A percentile compares a stretch with the other conserved stretches of the same genome.
Evolutionary conservation across 1,140 invertebrate species (phyloP).

Genomic region (Papilio machaon): DNA sequence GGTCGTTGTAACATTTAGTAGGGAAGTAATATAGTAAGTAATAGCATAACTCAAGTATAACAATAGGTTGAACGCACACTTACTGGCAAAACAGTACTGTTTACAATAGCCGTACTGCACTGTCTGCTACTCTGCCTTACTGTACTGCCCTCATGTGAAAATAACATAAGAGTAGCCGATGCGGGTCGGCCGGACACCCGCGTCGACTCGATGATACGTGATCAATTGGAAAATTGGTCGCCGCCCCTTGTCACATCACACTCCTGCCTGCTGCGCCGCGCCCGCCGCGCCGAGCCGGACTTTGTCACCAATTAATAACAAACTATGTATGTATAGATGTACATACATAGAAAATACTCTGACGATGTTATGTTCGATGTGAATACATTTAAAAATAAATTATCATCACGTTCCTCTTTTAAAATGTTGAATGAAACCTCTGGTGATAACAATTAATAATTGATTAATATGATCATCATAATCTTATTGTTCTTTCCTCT

Average conservation of each 20-base stretch:
- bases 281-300: neutral
- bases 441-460: too few species aligned
- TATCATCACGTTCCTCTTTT: too few species aligned
- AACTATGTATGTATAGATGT: neutral
- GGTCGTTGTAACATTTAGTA: constrained; percentile 17
- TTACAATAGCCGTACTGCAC: neutral
- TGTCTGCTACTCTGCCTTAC: neutral
- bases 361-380: neutral
- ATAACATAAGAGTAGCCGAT: neutral
- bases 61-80: neutral
- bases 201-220: constrained; percentile 58
- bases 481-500: too few species aligned
- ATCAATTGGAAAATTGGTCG: constrained; percentile 63
- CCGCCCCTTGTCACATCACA: constrained; percentile 39
- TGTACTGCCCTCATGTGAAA: neutral
- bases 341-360: neutral
- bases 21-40: neutral
- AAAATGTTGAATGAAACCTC: too few species aligned
- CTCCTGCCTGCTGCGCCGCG: constrained; percentile 1
- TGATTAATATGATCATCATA: too few species aligned
- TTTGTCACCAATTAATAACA: constrained; percentile 31
- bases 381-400: too few species aligned
- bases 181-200: constrained; percentile 31
- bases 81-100: neutral
- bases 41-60: neutral